phyloP scores from a whole-genome alignment of 2,113 vertebrate genomes.

The Plecturocebus donacophilus region DNA sequence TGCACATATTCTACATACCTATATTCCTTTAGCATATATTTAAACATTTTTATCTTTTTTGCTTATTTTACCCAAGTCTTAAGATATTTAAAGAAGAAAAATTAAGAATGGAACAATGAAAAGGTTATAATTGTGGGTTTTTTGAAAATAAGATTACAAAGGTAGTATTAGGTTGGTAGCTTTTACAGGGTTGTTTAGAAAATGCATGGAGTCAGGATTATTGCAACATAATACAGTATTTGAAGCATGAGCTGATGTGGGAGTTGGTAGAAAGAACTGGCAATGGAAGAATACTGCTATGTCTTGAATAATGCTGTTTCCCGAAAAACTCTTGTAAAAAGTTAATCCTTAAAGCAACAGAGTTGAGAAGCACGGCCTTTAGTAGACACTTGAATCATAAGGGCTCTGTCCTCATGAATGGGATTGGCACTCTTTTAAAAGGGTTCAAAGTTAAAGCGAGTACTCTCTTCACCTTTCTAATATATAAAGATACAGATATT shows the following conservation, averaged over 20 bases:
- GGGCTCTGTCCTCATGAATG: not conserved
- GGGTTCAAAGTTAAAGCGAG: not conserved
- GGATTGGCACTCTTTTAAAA: not conserved
- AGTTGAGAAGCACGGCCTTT: not conserved
- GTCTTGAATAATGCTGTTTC: not conserved
- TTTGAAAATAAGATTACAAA: not conserved
- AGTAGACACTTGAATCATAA: not conserved
- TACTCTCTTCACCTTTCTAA: not conserved
- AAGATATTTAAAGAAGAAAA: not conserved
- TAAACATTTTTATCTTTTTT: not conserved
- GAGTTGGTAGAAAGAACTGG: not conserved
- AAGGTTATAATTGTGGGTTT: not conserved
- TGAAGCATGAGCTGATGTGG: not conserved
- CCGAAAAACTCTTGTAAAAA: not conserved
- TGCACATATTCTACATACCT: not conserved
- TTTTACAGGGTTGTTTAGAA: not conserved
- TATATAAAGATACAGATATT: not conserved
- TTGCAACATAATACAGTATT: not conserved
- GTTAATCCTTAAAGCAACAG: not conserved
- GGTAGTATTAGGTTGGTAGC: not conserved
- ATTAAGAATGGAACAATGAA: not conserved
- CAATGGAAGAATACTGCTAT: not conserved
- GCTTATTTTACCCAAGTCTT: not conserved
- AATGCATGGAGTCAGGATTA: too few relatives aligned
- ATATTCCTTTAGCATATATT: not conserved